Evolutionary conservation across 1,140 invertebrate species (phyloP), one percentile per base, ranked within the genome.

Genomic region (Neotoxoptera formosana): DNA sequence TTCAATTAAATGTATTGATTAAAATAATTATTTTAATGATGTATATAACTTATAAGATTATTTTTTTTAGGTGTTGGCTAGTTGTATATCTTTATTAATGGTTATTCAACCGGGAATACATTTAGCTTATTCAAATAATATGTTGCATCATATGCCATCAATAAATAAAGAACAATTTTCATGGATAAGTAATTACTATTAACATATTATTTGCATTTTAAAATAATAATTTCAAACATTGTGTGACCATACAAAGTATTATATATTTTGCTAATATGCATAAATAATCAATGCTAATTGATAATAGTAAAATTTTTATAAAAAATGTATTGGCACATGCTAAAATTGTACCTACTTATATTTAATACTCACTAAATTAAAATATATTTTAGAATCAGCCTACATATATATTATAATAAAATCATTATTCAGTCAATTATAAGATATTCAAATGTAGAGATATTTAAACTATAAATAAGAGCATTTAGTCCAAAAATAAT

Each of bases 91-190:
- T 83, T 93, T 94, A 20, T 92, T 93, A 14, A 56, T 94, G 30
- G 94, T 93, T 6, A 93, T 94, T 30, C 94, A 94, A 45, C 93
- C 94, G 34, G 94, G 94, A 51, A 94, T 95, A 36, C 94, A 94
- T 88, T 91, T 94, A 91, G 93, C 94, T 0, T 95, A 94, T 93
- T 94, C 94, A 17, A 94, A 94, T 45, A 91, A 94, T 56, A 83
- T 94, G 34, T 91, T 94, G 17, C 94, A 94, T 60, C 94, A 94
- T 84, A 53, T 86, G 23, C 81, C 91, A n/a, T 56, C 45, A 84
- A 83, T 95, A 51, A 94, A 93, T 41, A 93, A 93, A 30, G 93
- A 91, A 45, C 81, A 94, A 53, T 94, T 87, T n/a, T 94, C 94
- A 21, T 95, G 94, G 94, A 94, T 94, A 93, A 93, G 94, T 94